phyloP scores from a whole-genome alignment of 2,797 vertebrate species.

The Sebastes reedi region DNA sequence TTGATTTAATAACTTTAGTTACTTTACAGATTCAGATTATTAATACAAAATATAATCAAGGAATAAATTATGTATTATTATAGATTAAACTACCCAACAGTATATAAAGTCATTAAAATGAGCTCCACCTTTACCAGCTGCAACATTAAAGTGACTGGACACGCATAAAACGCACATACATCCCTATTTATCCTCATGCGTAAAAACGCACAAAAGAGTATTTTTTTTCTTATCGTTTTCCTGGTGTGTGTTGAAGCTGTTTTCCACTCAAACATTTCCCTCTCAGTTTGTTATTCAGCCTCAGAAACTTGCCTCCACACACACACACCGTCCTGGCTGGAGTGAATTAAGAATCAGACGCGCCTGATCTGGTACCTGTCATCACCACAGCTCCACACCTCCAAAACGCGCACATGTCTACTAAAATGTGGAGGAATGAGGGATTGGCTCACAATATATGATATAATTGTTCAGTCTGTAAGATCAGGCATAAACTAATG shows the following conservation, averaged over 20 bases:
- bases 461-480: not conserved
- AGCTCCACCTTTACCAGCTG: too few species aligned
- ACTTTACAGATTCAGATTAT: too few species aligned
- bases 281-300: not conserved
- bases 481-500: not conserved
- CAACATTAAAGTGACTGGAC: too few species aligned
- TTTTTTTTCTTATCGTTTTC: not conserved
- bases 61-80: too few species aligned
- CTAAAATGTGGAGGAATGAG: not conserved
- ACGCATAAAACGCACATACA: not conserved
- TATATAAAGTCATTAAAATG: too few species aligned
- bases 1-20: too few species aligned
- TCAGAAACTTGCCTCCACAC: slow-evolving; percentile 42
- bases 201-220: not conserved
- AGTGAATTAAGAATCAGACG: slow-evolving; percentile 70
- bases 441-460: not conserved
- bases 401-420: not conserved
- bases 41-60: too few species aligned
- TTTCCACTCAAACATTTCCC: slow-evolving; percentile 2
- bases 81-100: too few species aligned
- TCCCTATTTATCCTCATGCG: not conserved
- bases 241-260: not conserved
- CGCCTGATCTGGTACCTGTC: slow-evolving; percentile 38
- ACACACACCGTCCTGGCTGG: slow-evolving; percentile 39
- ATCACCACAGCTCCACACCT: slow-evolving; percentile 37